Base-by-base conservation (phyloP, 2,888 invertebrate species). In the Archips xylosteana region DNA sequence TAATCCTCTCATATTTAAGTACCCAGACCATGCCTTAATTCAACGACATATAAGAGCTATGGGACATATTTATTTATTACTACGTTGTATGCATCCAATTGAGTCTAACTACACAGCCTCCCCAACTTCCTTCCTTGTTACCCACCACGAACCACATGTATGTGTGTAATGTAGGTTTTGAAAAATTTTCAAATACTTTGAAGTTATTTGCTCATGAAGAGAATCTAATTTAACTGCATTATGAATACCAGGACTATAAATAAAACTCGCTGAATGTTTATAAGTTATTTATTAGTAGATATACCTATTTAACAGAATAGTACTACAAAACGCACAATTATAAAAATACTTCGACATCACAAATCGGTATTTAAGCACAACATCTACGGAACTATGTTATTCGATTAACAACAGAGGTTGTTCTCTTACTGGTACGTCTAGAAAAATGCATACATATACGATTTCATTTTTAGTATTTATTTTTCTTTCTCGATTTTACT, bases 401-500 rank as follows among this genome's bases (percentile, higher is more conserved):
- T 67, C 34, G 45, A 49, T 59, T 72, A 72, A 51, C n/a, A 64
- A 64, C 57, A 54, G 54, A 62, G 34, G 23, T 72, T 72, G 61
- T 63, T 74, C 66, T 67, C 63, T 63, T 67, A 70, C 39, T 63
- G 59, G 71, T 75, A 72, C 66, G 49, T 54, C 75, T 72, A 75
- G 65, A 64, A 71, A 75, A 75, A 75, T 75, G 75, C 75, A 71
- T 69, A 74, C 73, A 69, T 32, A 12, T 57, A 57, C 57, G 32
- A 32, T 12, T n/a, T 54, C 54, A 23, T 23, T 54, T 54, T 39
- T 4, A 10, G 9, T 54, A 54, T 23, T 23, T 23, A 39, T 23
- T 9, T 13, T 32, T 57, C 5, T 57, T 32, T 32, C 9, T n/a
- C 1, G n/a, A 49, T 49, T n/a, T 49, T n/a, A 49, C 49, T 49